These are phyloP conservation scores for Chelonoidis abingdonii DNA, from an alignment of 2,113 vertebrate genomes.

Conservation along the genomic window DNA sequence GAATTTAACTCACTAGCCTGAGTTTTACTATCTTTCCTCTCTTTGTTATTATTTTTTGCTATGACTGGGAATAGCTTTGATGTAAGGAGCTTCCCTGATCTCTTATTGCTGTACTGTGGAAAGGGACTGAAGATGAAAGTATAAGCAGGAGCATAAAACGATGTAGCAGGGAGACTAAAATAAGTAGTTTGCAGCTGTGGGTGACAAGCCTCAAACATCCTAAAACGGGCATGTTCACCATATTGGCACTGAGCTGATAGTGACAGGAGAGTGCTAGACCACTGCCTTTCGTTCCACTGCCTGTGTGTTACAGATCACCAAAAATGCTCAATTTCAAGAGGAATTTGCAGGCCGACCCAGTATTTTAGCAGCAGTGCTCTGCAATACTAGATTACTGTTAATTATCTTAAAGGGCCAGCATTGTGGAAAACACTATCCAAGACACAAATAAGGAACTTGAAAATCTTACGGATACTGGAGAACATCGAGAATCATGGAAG, in stretches of 20 bases:
- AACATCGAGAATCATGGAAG: neutral
- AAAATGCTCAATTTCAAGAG: neutral
- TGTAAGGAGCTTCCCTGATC: neutral
- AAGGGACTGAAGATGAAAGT: neutral
- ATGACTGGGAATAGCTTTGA: neutral
- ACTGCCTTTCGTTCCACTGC: neutral
- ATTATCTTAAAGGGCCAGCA: conserved; percentile 5
- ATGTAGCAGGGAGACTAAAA: neutral
- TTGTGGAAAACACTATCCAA: neutral
- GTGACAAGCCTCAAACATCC: neutral
- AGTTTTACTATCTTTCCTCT: neutral
- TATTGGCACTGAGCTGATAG: neutral
- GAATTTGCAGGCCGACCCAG: neutral
- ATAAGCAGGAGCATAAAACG: neutral
- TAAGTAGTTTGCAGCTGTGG: neutral
- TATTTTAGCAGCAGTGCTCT: neutral
- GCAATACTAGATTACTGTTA: neutral
- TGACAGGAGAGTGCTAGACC: neutral
- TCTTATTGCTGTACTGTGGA: neutral
- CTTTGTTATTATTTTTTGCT: neutral
- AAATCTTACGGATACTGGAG: neutral
- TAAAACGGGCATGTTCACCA: neutral
- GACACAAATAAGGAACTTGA: neutral
- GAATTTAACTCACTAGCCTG: neutral
- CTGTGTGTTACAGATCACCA: neutral